A percentile compares a stretch with the other conserved stretches of the same genome.
Conservation (phyloP, 2,113 vertebrate genomes). For the Alouatta palliata region DNA sequence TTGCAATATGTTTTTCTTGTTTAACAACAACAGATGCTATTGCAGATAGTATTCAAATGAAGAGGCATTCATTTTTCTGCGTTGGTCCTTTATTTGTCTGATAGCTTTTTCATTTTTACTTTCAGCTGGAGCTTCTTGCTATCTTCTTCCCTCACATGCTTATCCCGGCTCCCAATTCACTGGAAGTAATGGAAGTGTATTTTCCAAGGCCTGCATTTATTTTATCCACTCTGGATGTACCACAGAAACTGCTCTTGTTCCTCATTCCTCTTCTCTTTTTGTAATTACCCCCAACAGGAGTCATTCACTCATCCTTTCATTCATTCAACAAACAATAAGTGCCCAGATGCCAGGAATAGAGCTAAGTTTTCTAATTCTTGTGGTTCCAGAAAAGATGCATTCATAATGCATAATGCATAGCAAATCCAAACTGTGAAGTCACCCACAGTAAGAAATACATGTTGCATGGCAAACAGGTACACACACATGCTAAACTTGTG, state of each 20-base stretch:
- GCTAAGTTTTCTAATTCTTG: background rate
- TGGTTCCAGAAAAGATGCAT: background rate
- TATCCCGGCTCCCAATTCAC: background rate
- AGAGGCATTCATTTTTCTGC: background rate
- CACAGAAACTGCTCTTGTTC: background rate
- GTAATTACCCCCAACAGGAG: background rate
- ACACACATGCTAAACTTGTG: background rate
- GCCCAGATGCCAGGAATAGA: background rate
- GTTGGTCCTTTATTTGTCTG: background rate
- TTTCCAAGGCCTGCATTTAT: slow-evolving; percentile 16
- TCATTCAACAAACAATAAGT: background rate
- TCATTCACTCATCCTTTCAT: background rate
- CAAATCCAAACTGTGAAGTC: background rate
- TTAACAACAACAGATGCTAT: background rate
- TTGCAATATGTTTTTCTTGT: background rate
- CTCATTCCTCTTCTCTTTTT: background rate
- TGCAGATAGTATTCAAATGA: background rate
- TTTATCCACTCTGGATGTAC: background rate
- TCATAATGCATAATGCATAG: background rate
- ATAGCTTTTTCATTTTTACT: background rate
- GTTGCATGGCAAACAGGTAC: background rate
- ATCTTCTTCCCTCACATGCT: background rate
- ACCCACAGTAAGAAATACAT: background rate
- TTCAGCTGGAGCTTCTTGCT: background rate
- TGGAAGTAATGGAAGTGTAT: accelerated